Evolutionary conservation across 1,140 invertebrate genomes (phyloP).

Genomic region (Aphelenchoides fujianensis): DNA sequence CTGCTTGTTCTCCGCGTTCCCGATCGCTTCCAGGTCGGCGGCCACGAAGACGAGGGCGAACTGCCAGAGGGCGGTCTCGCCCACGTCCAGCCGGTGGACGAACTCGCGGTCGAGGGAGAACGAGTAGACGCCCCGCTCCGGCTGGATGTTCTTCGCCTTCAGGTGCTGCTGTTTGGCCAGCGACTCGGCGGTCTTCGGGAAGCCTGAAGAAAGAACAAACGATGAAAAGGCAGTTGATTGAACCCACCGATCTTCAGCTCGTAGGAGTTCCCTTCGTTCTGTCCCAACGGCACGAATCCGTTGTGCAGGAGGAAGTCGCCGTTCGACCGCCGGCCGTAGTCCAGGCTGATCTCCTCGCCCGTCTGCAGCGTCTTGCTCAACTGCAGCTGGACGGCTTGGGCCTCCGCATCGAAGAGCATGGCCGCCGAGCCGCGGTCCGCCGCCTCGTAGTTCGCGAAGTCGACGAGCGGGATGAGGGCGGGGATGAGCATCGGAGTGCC

Average conservation of each 20-base stretch:
- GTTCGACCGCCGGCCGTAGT: slow-evolving; percentile 43
- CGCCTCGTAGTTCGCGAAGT: slow-evolving; percentile 42
- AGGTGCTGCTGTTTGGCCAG: slow-evolving; percentile 24
- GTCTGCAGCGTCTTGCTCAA: slow-evolving; percentile 17
- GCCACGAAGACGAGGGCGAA: slow-evolving; percentile 39
- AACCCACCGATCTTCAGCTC: slow-evolving; percentile 50
- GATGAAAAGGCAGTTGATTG: slow-evolving; percentile 19
- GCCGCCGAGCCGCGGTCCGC: slow-evolving; percentile 6
- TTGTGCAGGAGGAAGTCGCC: slow-evolving; percentile 48
- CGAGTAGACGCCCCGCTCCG: slow-evolving; percentile 21
- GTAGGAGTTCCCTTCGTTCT: slow-evolving; percentile 38
- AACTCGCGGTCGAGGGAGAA: slow-evolving; percentile 24
- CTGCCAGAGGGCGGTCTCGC: slow-evolving; percentile 25
- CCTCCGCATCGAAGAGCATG: slow-evolving; percentile 28
- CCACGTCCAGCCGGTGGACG: neutral
- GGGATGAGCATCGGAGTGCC: slow-evolving; percentile 24
- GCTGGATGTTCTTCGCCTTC: neutral
- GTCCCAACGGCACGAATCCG: slow-evolving; percentile 40
- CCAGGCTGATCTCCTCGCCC: slow-evolving; percentile 31
- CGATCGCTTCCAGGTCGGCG: slow-evolving; percentile 4
- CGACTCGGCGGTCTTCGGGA: slow-evolving; percentile 17
- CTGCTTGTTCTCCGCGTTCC: slow-evolving; percentile 17
- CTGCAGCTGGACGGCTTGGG: slow-evolving; percentile 26
- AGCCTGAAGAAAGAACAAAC: slow-evolving; percentile 20
- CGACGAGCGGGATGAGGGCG: slow-evolving; percentile 40